phyloP scores from a whole-genome alignment of 23 tunicate species.

The Styela clava region DNA sequence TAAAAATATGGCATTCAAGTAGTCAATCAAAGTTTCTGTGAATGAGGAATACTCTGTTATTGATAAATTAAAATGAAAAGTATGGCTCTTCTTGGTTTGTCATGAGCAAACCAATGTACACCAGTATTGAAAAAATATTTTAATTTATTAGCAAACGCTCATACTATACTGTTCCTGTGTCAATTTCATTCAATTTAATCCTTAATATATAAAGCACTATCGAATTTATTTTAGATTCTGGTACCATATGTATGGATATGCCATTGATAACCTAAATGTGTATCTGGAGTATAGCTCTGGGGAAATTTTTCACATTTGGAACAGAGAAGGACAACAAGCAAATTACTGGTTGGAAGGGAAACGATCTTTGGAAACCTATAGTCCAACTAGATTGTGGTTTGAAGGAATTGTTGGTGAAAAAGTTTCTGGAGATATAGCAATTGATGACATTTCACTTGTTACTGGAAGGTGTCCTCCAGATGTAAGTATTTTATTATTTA shows the following conservation, averaged over 20 bases:
- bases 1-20: too few species aligned
- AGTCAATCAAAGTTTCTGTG: too few species aligned
- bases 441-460: conserved; percentile 56
- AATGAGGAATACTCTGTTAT: too few species aligned
- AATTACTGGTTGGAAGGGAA: conserved; percentile 62
- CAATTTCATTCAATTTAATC: neutral
- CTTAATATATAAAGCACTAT: too few species aligned
- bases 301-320: conserved; percentile 37
- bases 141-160: too few species aligned
- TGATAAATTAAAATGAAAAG: too few species aligned
- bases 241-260: conserved; percentile 86
- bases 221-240: conserved; percentile 73
- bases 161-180: too few species aligned
- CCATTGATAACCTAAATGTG: conserved; percentile 61
- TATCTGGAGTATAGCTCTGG: conserved; percentile 63
- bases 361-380: conserved; percentile 45
- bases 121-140: too few species aligned
- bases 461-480: conserved; percentile 52
- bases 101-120: too few species aligned
- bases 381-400: conserved; percentile 64
- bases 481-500: conserved; percentile 32
- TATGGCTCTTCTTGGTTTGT: too few species aligned
- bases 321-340: conserved; percentile 56
- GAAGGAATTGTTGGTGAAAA: conserved; percentile 69
- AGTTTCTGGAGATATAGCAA: conserved; percentile 76